Percentiles rank a stretch among this genome's conserved stretches.
These are phyloP conservation scores for Xestia c-nigrum DNA, from an alignment of 2,888 invertebrate genomes.

Conservation along the genomic window DNA sequence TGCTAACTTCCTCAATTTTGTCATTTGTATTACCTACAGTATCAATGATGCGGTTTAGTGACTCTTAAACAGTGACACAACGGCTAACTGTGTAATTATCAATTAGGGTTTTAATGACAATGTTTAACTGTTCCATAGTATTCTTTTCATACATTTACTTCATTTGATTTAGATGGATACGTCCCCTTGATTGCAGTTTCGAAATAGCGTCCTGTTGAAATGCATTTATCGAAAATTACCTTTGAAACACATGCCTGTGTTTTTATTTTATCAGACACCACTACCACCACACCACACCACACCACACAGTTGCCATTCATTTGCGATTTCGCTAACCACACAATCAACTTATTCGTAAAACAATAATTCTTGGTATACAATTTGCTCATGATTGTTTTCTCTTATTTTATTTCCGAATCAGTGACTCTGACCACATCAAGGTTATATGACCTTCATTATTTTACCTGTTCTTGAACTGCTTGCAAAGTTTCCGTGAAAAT, in stretches of 20 bases:
- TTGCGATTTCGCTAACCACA: slow-evolving; percentile 21
- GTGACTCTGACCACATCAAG: slow-evolving; percentile 49
- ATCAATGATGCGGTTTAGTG: slow-evolving; percentile 1
- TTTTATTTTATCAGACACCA: background rate
- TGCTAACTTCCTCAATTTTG: background rate
- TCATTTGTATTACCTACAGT: background rate
- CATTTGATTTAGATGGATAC: no score
- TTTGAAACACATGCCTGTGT: no score
- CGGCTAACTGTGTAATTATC: background rate
- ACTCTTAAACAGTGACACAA: background rate
- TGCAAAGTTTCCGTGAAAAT: slow-evolving; percentile 10
- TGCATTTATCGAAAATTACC: no score
- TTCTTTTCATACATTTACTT: no score
- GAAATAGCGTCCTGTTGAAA: no score
- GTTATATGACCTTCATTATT: slow-evolving; percentile 39
- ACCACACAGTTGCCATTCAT: background rate
- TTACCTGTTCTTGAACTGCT: slow-evolving; percentile 33
- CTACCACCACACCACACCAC: background rate
- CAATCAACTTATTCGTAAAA: background rate
- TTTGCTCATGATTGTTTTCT: slow-evolving; percentile 27
- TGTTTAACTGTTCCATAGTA: background rate
- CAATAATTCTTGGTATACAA: slow-evolving; percentile 15
- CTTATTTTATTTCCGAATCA: slow-evolving; percentile 35
- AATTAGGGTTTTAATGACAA: background rate
- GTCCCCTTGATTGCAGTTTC: no score